A percentile compares a stretch with the other conserved stretches of the same genome.
Evolutionary conservation across 2,113 vertebrate genomes (phyloP).

Genomic region (Sitta europaea): DNA sequence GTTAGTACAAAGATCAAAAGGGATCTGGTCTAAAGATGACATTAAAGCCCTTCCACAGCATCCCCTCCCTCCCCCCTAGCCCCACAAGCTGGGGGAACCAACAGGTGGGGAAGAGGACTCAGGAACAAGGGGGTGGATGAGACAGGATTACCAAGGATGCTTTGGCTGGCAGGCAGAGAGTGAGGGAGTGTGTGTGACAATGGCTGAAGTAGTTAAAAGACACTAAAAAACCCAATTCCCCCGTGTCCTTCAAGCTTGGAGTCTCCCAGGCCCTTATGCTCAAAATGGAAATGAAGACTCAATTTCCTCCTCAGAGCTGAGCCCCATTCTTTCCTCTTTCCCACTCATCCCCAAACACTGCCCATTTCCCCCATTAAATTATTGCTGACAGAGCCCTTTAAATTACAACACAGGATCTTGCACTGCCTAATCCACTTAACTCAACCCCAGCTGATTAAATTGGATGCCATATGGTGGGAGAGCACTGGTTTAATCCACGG

Average conservation of each 20-base stretch:
- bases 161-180: background rate
- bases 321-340: background rate
- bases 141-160: background rate
- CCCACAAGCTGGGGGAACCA: background rate
- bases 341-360: background rate
- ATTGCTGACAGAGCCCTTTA: conserved; percentile 61
- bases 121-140: background rate
- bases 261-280: background rate
- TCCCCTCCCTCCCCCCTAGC: background rate
- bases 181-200: background rate
- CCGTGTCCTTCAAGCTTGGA: background rate
- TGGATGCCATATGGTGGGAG: conserved; percentile 66
- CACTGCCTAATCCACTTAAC: conserved; percentile 67
- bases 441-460: conserved; percentile 68
- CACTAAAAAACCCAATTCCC: background rate
- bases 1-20: background rate
- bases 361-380: conserved; percentile 35
- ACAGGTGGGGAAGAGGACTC: conserved; percentile 3
- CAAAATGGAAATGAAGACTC: background rate
- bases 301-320: background rate
- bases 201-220: background rate
- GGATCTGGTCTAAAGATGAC: background rate
- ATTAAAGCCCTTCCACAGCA: background rate
- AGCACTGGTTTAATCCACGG: conserved; percentile 15
- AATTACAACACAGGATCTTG: conserved; percentile 40